Conservation (phyloP, 2,888 invertebrate genomes). For the Diogma glabrata region DNA sequence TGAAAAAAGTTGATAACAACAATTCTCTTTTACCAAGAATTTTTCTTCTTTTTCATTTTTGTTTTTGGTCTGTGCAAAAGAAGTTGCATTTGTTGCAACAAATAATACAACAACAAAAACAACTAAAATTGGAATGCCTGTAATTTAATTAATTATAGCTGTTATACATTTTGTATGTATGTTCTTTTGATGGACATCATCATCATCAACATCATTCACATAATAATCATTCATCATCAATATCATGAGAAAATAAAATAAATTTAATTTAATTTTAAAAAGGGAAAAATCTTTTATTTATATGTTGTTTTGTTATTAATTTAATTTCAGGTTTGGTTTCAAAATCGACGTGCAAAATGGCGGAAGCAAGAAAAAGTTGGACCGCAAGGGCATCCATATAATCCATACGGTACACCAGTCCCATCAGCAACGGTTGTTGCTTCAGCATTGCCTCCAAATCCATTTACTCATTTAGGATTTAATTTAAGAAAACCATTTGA, state of each 20-base stretch:
- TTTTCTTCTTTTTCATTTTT: too few relatives aligned
- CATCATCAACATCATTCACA: slow-evolving; percentile 5
- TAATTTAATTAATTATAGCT: slow-evolving; percentile 11
- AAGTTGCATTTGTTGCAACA: slow-evolving; percentile 1
- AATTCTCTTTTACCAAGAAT: too few relatives aligned
- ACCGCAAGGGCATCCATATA: slow-evolving; percentile 82
- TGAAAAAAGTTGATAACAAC: too few relatives aligned
- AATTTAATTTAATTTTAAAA: not conserved
- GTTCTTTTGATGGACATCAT: slow-evolving; percentile 7
- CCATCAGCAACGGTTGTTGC: slow-evolving; percentile 51
- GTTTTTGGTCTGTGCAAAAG: too few relatives aligned
- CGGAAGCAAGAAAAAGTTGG: slow-evolving; percentile 88
- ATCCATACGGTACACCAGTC: slow-evolving; percentile 56
- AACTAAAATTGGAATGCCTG: slow-evolving; percentile 9
- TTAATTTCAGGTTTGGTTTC: slow-evolving; percentile 75
- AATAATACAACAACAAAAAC: not conserved
- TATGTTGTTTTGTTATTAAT: not conserved
- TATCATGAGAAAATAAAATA: slow-evolving; percentile 4
- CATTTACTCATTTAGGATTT: slow-evolving; percentile 67
- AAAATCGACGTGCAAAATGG: slow-evolving; percentile 87
- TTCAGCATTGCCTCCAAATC: slow-evolving; percentile 63
- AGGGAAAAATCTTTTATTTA: slow-evolving; percentile 1
- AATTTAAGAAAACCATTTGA: slow-evolving; percentile 65
- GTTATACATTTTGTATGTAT: slow-evolving; percentile 5
- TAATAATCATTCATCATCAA: slow-evolving; percentile 1